Base-by-base conservation (phyloP, 64 coral and sea anemone genomes). In the Porites lutea region DNA sequence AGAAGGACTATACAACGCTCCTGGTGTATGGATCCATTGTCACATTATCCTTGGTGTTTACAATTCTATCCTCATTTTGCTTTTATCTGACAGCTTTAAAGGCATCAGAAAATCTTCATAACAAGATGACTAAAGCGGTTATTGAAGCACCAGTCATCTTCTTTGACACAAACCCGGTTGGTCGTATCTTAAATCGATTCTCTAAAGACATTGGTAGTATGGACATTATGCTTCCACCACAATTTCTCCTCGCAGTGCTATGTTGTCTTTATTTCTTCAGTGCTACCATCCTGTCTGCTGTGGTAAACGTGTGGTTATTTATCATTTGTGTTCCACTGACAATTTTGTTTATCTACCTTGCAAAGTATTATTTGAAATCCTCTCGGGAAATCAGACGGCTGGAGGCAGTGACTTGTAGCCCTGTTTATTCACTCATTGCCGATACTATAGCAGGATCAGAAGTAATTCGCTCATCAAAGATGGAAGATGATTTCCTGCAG, bases 131-230 rank as follows among this genome's bases (percentile, higher is more conserved):
- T 11, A 72, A 74, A 2, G 67, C 89, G 12, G 68, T 91, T 48
- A 4, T 85, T 3, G 75, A 91, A 19, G 89, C 89, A 74, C 79
- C 89, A 43, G 89, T 79, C 5, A 4, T 90, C 11, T 90, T 90
- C 88, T 90, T 90, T 69, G 88, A 90, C 18, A 79, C 59, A 19
- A 91, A 91, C 13, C 89, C 89, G 14, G 73, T 61, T 7, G 89
- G 89, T 47, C 79, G 89, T 47, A 91, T 91, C 13, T 69, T 91
- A 12, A 91, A 91, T 71, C 89, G 89, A 44, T 91, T 91, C 68
- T 83, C 89, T 6, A 91, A 84, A 48, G 89, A 91, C 57, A 48
- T 84, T 47, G 81, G 90, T 74, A 50, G 45, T 50, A 92, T 86
- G 72, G 90, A 92, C 52, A 84, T 72, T 22, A 0, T 95, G 6